A percentile compares a stretch with the other conserved stretches of the same genome.
Conservation (phyloP, 2,113 vertebrate genomes). For the Collichthys lucidus region DNA sequence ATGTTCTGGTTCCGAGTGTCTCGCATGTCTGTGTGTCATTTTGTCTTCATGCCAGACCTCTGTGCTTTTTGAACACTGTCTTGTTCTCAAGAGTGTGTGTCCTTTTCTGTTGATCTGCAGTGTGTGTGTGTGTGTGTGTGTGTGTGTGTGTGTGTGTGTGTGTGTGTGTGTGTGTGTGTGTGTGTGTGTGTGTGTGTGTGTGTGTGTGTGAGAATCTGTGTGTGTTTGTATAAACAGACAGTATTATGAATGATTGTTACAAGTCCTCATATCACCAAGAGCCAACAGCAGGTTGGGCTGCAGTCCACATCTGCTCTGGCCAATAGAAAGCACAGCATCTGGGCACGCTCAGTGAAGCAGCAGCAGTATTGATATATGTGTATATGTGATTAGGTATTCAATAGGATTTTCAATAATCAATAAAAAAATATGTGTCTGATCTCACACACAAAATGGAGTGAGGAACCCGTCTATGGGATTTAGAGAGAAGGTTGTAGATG, state of each 20-base stretch:
- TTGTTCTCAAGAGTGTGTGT: not conserved
- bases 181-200: too few species aligned
- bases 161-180: too few species aligned
- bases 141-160: not conserved
- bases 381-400: not conserved
- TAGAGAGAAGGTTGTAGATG: conserved; percentile 18
- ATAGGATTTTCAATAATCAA: not conserved
- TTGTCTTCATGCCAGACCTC: not conserved
- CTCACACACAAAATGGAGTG: not conserved
- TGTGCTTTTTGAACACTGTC: not conserved
- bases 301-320: conserved; percentile 14
- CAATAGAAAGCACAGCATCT: conserved; percentile 31
- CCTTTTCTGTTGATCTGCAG: conserved; percentile 10
- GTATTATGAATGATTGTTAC: not conserved
- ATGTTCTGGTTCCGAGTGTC: not conserved
- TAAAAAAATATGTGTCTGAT: not conserved
- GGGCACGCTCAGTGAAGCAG: conserved; percentile 32
- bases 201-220: not conserved
- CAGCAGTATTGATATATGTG: not conserved
- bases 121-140: conserved; percentile 6
- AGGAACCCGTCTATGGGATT: conserved; percentile 12
- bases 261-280: not conserved
- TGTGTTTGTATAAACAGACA: conserved; percentile 13
- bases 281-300: conserved; percentile 29
- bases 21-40: not conserved